phyloP scores from a whole-genome alignment of 2,113 vertebrate species.

The Naja naja region DNA sequence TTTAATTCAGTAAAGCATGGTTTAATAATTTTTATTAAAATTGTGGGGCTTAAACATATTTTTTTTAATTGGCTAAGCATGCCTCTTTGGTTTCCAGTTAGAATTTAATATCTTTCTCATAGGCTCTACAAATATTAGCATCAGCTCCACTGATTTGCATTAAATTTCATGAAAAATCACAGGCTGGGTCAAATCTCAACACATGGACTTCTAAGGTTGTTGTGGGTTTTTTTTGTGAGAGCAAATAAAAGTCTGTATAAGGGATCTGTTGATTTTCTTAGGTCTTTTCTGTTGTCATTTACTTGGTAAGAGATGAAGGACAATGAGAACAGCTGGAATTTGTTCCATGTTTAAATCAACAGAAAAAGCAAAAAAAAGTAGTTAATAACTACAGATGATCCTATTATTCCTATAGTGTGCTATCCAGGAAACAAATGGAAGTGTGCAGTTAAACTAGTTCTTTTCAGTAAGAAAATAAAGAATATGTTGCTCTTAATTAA shows the following conservation, averaged over 20 bases:
- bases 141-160: neutral
- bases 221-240: neutral
- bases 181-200: neutral
- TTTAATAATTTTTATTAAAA: neutral
- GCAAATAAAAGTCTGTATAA: neutral
- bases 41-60: neutral
- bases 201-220: neutral
- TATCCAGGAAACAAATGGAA: constrained; percentile 35
- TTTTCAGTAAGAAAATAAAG: neutral
- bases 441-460: constrained; percentile 41
- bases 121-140: neutral
- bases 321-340: constrained; percentile 19
- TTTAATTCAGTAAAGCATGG: neutral
- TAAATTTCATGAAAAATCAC: neutral
- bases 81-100: neutral
- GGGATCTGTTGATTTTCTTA: neutral
- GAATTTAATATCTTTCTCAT: neutral
- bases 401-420: constrained; percentile 26
- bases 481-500: neutral
- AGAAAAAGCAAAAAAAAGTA: neutral
- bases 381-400: constrained; percentile 32
- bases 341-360: constrained; percentile 19
- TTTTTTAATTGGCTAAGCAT: neutral
- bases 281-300: neutral
- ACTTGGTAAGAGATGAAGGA: neutral